Conservation (phyloP, 2,797 vertebrate species). For the Holocentrus rufus region DNA sequence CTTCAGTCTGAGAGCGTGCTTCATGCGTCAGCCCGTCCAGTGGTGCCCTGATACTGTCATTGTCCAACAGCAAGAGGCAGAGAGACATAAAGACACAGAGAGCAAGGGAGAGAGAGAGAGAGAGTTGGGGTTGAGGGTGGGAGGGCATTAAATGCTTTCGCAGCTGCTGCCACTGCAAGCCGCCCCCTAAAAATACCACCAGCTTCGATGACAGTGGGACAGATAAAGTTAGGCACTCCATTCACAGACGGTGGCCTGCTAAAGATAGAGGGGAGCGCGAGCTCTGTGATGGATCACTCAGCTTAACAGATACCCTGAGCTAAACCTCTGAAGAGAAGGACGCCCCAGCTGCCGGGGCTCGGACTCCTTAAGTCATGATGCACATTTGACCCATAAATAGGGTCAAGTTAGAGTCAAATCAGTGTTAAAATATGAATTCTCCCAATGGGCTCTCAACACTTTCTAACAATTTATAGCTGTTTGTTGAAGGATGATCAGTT, state of each 20-base stretch:
- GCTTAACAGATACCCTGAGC: slow-evolving; percentile 66
- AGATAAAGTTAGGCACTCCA: slow-evolving; percentile 80
- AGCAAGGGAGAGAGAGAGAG: slow-evolving; percentile 45
- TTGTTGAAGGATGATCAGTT: no score
- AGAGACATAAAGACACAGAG: background rate
- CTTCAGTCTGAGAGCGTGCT: slow-evolving; percentile 16
- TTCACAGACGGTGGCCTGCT: slow-evolving; percentile 72
- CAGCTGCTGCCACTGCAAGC: slow-evolving; percentile 80
- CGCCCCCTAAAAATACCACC: slow-evolving; percentile 81
- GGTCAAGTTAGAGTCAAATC: slow-evolving; percentile 20
- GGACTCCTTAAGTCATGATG: slow-evolving; percentile 45
- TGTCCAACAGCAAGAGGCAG: slow-evolving; percentile 46
- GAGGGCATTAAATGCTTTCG: slow-evolving; percentile 74
- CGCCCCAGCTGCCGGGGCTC: slow-evolving; percentile 42
- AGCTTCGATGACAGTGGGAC: slow-evolving; percentile 75
- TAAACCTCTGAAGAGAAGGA: slow-evolving; percentile 59
- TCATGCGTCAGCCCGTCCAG: slow-evolving; percentile 31
- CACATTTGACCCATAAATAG: slow-evolving; percentile 28
- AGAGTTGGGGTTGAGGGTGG: slow-evolving; percentile 30
- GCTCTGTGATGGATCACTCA: slow-evolving; percentile 67
- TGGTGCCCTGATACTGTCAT: slow-evolving; percentile 61
- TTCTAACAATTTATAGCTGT: no score
- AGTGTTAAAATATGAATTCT: background rate
- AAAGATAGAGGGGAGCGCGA: slow-evolving; percentile 75
- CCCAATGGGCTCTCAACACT: no score